phyloP scores from a whole-genome alignment of 2,797 vertebrate genomes.

The Epinephelus awoara region DNA sequence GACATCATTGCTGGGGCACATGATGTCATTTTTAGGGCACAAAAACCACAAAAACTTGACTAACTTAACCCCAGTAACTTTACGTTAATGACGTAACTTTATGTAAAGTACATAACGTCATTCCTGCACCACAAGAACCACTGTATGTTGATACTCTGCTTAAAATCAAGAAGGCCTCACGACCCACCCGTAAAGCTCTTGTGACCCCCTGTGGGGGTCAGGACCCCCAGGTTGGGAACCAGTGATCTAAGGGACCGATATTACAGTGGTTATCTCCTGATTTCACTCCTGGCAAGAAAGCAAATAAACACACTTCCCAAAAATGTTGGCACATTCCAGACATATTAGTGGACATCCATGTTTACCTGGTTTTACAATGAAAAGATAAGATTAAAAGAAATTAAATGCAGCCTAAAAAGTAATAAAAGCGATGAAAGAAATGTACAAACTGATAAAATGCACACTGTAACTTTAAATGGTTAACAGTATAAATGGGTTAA shows the following conservation, averaged over 20 bases:
- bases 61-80: too few species aligned
- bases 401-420: slow-evolving; percentile 11
- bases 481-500: slow-evolving; percentile 40
- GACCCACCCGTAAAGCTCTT: too few species aligned
- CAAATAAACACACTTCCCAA: background rate
- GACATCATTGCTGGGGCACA: too few species aligned
- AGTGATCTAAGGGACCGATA: background rate
- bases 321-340: slow-evolving; percentile 2
- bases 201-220: too few species aligned
- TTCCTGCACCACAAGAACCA: too few species aligned
- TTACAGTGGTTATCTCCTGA: background rate
- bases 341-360: background rate
- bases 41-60: too few species aligned
- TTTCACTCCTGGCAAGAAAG: slow-evolving; percentile 1
- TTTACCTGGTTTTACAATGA: slow-evolving; percentile 17
- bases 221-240: too few species aligned
- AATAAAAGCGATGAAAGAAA: slow-evolving; percentile 22
- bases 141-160: too few species aligned
- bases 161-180: too few species aligned
- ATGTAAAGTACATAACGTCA: too few species aligned
- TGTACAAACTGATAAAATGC: slow-evolving; percentile 34
- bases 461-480: slow-evolving; percentile 24
- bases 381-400: slow-evolving; percentile 2
- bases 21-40: too few species aligned
- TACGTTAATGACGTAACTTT: too few species aligned